These are phyloP conservation scores for Planococcus citri DNA, from an alignment of 1,140 invertebrate genomes.

Conservation along the genomic window DNA sequence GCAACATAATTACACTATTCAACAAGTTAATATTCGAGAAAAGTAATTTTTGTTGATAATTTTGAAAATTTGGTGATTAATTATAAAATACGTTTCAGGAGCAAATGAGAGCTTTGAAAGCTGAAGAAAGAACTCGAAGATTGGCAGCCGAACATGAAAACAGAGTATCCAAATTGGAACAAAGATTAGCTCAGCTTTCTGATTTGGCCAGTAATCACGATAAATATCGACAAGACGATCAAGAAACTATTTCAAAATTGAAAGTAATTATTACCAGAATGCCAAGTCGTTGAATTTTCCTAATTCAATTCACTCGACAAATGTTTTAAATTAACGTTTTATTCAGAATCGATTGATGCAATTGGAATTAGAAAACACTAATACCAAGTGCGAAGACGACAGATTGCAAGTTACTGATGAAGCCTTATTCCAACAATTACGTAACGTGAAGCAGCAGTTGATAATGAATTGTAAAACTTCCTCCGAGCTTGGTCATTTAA, in stretches of 20 bases:
- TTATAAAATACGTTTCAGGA: conserved; percentile 37
- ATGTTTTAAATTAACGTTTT: conserved; percentile 17
- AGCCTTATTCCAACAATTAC: conserved; percentile 32
- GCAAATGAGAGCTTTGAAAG: conserved; percentile 47
- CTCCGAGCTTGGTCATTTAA: conserved; percentile 35
- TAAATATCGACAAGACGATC: conserved; percentile 54
- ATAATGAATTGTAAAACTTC: conserved; percentile 33
- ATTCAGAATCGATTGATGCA: conserved; percentile 31
- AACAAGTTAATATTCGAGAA: conserved; percentile 40
- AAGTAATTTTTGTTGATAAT: too few species aligned
- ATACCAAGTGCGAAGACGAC: conserved; percentile 26
- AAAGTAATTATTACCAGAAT: conserved; percentile 34
- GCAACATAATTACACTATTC: conserved; percentile 62
- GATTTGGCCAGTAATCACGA: conserved; percentile 67
- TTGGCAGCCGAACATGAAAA: conserved; percentile 56
- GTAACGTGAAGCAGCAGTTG: conserved; percentile 33
- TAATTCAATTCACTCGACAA: conserved; percentile 19
- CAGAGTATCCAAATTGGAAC: conserved; percentile 61
- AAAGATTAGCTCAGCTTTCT: conserved; percentile 63
- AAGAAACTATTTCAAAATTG: conserved; percentile 56
- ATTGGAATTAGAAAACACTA: conserved; percentile 32
- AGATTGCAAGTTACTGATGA: conserved; percentile 23
- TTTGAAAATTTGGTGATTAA: too few species aligned
- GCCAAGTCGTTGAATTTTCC: neutral
- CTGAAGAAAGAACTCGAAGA: conserved; percentile 52